Evolutionary conservation across 2,113 vertebrate genomes (phyloP).

Genomic region (Rutilus rutilus): DNA sequence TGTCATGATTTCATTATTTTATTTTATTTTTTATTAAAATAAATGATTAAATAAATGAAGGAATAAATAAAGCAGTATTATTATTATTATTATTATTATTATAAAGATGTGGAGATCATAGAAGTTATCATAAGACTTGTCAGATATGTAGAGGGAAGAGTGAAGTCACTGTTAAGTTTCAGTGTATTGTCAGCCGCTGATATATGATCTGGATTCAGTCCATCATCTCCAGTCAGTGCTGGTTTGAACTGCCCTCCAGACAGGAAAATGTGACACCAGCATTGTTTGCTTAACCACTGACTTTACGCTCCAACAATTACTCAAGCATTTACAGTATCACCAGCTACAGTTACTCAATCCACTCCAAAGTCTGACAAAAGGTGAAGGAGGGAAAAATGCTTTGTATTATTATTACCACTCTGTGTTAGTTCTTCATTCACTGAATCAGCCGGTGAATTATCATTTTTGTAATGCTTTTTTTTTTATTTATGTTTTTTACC

Average conservation of each 20-base stretch:
- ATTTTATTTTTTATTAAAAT: background rate
- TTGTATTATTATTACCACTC: background rate
- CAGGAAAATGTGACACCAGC: constrained; percentile 25
- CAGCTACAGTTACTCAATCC: constrained; percentile 52
- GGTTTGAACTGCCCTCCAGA: constrained; percentile 23
- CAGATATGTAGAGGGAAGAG: background rate
- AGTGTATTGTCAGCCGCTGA: background rate
- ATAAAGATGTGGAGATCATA: background rate
- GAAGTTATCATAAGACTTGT: background rate
- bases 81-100: no score
- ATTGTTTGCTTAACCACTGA: constrained; percentile 56
- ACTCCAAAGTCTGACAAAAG: background rate
- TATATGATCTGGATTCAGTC: constrained; percentile 28
- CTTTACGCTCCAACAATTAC: constrained; percentile 61
- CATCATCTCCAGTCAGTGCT: constrained; percentile 7
- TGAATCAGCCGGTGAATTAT: background rate
- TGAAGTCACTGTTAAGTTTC: background rate
- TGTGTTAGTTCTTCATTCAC: background rate
- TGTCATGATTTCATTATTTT: background rate
- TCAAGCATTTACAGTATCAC: constrained; percentile 46
- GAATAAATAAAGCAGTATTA: no score
- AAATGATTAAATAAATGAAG: background rate
- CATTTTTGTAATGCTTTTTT: background rate
- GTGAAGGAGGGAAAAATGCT: background rate
- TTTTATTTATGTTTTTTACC: background rate